A percentile compares a stretch with the other conserved stretches of the same genome.
phyloP scores from a whole-genome alignment of 2,797 vertebrate genomes.

The Champsocephalus gunnari region DNA sequence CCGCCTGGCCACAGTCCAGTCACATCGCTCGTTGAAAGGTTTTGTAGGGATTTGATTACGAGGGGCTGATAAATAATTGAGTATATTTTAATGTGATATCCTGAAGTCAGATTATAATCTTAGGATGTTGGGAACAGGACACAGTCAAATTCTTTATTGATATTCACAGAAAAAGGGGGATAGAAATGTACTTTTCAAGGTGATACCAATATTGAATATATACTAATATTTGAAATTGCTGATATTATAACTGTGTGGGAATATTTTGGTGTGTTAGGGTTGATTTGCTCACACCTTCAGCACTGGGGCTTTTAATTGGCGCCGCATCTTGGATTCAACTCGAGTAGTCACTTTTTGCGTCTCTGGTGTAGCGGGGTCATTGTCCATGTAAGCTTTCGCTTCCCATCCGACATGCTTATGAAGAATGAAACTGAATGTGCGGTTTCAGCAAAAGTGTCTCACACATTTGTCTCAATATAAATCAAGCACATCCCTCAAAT shows the following conservation, averaged over 20 bases:
- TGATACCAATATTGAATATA: not conserved
- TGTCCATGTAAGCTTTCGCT: conserved; percentile 24
- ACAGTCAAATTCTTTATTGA: not conserved
- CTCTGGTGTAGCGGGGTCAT: conserved; percentile 1
- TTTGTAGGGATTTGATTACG: conserved; percentile 3
- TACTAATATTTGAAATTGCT: not conserved
- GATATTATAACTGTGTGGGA: not conserved
- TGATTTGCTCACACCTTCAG: not conserved
- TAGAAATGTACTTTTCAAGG: not conserved
- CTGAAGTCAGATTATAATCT: not conserved
- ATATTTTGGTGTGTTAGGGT: too few relatives aligned
- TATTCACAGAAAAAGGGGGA: not conserved
- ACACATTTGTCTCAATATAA: conserved; percentile 4
- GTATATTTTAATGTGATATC: not conserved
- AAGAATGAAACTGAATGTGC: conserved; percentile 44
- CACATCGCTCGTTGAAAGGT: not conserved
- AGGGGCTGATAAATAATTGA: not conserved
- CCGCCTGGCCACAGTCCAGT: not conserved
- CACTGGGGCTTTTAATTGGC: conserved; percentile 4
- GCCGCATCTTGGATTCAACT: not conserved
- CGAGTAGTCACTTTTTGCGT: not conserved
- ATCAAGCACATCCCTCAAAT: not conserved
- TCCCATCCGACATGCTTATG: conserved; percentile 13
- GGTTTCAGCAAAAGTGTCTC: conserved; percentile 10
- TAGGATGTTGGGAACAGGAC: conserved; percentile 4